Conservation (phyloP, 2,888 invertebrate genomes). For the Hoplodrina ambigua region DNA sequence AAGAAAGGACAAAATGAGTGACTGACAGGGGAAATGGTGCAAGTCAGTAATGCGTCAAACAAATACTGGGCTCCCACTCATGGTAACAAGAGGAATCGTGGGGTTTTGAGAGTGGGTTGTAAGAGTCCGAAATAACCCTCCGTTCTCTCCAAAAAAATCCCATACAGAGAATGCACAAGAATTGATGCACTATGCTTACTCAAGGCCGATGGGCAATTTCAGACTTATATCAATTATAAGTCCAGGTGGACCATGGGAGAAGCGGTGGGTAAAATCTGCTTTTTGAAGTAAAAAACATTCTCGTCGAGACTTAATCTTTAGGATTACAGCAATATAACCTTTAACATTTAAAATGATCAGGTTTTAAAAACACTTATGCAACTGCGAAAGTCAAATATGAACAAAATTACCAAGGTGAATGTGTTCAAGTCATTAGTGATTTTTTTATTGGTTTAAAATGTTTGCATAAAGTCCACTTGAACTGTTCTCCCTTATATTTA, state of each 20-base stretch:
- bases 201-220: no score
- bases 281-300: background rate
- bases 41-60: no score
- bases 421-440: conserved; percentile 9
- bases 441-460: conserved; percentile 12
- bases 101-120: no score
- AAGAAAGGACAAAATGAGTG: background rate
- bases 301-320: background rate
- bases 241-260: background rate
- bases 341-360: conserved; percentile 27
- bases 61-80: no score
- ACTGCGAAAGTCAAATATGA: conserved; percentile 38
- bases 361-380: conserved; percentile 37
- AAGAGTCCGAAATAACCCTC: no score
- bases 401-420: conserved; percentile 44
- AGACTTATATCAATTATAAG: no score
- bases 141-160: no score
- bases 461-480: conserved; percentile 5
- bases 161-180: no score
- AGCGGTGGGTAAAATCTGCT: background rate
- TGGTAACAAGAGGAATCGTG: no score
- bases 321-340: background rate
- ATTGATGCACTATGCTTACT: no score
- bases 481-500: conserved; percentile 50
- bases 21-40: no score